Percentiles rank a stretch among this genome's conserved stretches.
Evolutionary conservation across 35 echinoderm and acorn worm species (phyloP).

Genomic region (Holothuria glaberrima): DNA sequence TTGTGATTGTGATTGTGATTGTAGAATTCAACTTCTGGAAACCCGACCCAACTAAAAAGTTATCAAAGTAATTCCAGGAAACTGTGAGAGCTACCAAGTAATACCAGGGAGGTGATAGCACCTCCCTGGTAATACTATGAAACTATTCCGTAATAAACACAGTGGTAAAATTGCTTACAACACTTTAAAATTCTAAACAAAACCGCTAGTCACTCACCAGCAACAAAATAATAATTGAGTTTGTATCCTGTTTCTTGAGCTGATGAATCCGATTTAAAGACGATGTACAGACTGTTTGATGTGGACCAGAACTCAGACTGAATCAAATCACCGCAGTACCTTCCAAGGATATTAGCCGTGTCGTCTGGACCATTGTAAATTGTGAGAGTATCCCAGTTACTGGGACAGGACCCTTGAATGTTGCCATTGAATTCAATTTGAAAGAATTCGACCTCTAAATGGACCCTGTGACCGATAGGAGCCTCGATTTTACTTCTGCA

Average conservation of each 20-base stretch:
- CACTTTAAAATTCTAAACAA: neutral
- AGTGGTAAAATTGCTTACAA: neutral
- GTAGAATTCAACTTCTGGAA: no score
- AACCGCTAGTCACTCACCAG: neutral
- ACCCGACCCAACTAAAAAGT: no score
- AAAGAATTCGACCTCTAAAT: constrained; percentile 52
- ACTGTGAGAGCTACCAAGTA: no score
- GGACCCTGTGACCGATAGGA: constrained; percentile 15
- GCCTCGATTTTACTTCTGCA: constrained; percentile 44
- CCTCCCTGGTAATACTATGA: no score
- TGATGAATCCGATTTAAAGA: constrained; percentile 52
- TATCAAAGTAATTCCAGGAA: no score
- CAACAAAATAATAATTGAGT: constrained; percentile 23
- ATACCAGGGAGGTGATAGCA: no score
- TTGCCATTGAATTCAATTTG: constrained; percentile 43
- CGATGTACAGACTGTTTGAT: neutral
- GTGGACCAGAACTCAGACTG: constrained; percentile 13
- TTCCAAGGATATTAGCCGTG: neutral
- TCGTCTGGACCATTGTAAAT: constrained; percentile 47
- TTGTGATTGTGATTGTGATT: no score
- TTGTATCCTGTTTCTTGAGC: constrained; percentile 52
- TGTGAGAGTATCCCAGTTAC: constrained; percentile 50
- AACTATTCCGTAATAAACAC: no score
- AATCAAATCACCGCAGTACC: constrained; percentile 54
- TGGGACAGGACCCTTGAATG: constrained; percentile 23